Evolutionary conservation across 2,113 vertebrate species (phyloP).

Genomic region (Ibidorhyncha struthersii): DNA sequence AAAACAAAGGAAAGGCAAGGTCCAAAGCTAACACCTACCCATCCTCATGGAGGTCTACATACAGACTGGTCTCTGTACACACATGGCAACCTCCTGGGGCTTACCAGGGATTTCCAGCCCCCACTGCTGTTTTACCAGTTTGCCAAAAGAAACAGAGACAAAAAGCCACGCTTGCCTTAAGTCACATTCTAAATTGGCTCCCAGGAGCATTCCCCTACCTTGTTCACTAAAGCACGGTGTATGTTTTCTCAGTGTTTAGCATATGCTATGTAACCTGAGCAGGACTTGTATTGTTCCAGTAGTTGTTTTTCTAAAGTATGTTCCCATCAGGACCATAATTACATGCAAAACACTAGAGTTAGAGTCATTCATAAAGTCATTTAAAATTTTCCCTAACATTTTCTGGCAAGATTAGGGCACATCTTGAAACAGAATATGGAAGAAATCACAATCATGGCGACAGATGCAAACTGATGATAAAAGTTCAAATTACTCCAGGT

Average conservation of each 20-base stretch:
- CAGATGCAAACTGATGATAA: background rate
- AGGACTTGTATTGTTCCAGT: constrained; percentile 72
- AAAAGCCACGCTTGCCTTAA: constrained; percentile 84
- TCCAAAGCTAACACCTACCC: constrained; percentile 25
- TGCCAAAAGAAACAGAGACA: constrained; percentile 75
- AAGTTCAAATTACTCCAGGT: constrained; percentile 10
- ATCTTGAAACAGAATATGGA: background rate
- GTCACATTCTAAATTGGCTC: constrained; percentile 95
- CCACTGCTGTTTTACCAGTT: constrained; percentile 72
- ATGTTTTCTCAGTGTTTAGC: constrained; percentile 88
- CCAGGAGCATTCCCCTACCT: constrained; percentile 88
- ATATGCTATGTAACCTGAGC: constrained; percentile 89
- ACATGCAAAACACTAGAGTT: constrained; percentile 82
- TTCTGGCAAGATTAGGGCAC: background rate
- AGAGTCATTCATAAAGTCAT: constrained; percentile 72
- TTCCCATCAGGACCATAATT: constrained; percentile 90
- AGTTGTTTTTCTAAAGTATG: constrained; percentile 80
- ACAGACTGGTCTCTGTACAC: background rate
- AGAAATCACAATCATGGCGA: background rate
- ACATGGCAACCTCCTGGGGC: constrained; percentile 42
- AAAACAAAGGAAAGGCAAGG: constrained; percentile 54
- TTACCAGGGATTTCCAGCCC: constrained; percentile 71
- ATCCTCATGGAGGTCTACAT: background rate
- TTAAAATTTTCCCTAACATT: constrained; percentile 28
- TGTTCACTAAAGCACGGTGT: constrained; percentile 88